A percentile compares a stretch with the other conserved stretches of the same genome.
Conservation (phyloP, 2,113 vertebrate genomes). For the Zingel zingel region DNA sequence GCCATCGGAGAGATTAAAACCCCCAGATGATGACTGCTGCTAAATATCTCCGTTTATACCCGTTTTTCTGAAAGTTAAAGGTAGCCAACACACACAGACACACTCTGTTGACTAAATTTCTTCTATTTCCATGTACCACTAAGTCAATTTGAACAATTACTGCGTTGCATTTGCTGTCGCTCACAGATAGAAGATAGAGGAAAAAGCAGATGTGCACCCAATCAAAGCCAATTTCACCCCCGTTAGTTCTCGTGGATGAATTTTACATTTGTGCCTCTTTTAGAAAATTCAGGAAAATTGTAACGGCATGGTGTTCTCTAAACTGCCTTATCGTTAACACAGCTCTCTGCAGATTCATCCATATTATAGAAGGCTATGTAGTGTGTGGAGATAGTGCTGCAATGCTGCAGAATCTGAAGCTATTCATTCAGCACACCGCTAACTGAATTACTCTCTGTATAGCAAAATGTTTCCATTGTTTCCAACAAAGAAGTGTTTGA, state of each 20-base stretch:
- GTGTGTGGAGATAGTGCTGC: not conserved
- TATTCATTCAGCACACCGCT: conserved; percentile 18
- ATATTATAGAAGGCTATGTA: not conserved
- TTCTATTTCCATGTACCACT: conserved; percentile 1
- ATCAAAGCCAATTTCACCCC: conserved; percentile 45
- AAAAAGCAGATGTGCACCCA: conserved; percentile 33
- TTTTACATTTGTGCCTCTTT: conserved; percentile 32
- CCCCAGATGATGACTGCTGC: not conserved
- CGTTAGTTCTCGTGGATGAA: conserved; percentile 26
- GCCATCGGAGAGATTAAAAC: not conserved
- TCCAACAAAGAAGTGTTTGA: conserved; percentile 61
- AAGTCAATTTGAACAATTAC: conserved; percentile 15
- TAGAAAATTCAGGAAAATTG: conserved; percentile 26
- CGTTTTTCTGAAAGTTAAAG: not conserved
- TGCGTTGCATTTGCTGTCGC: not conserved
- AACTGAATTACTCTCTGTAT: conserved; percentile 37
- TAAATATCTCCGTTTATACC: not conserved
- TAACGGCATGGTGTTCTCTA: conserved; percentile 16
- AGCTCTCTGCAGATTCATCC: conserved; percentile 16
- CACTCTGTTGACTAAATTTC: not conserved
- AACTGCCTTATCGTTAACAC: conserved; percentile 16
- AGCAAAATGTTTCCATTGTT: conserved; percentile 61
- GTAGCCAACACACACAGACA: not conserved
- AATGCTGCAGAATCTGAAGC: conserved; percentile 23
- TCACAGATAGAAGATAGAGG: not conserved